phyloP scores from a whole-genome alignment of 2,113 vertebrate species.

The Procavia capensis region DNA sequence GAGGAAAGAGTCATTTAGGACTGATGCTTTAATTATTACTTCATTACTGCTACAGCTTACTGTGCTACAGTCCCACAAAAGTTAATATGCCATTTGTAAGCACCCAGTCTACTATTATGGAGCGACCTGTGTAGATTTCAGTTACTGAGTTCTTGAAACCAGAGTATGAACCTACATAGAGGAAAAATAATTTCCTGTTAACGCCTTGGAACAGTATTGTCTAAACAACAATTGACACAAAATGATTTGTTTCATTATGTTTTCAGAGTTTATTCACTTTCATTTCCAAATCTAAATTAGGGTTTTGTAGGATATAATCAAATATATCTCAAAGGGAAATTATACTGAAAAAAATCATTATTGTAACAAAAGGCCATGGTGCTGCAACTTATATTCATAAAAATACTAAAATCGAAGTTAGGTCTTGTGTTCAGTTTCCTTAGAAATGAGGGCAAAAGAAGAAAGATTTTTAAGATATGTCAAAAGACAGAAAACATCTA shows the following conservation, averaged over 20 bases:
- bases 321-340: conserved; percentile 70
- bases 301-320: conserved; percentile 69
- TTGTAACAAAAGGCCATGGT: conserved; percentile 52
- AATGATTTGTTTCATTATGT: conserved; percentile 71
- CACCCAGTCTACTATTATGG: conserved; percentile 40
- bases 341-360: conserved; percentile 53
- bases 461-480: conserved; percentile 33
- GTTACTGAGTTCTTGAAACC: conserved; percentile 78
- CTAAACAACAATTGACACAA: conserved; percentile 75
- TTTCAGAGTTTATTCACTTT: conserved; percentile 66
- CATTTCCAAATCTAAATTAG: conserved; percentile 64
- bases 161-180: conserved; percentile 86
- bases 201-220: conserved; percentile 66
- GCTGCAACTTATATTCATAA: conserved; percentile 56
- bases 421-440: neutral
- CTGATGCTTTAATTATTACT: conserved; percentile 8
- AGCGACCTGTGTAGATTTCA: conserved; percentile 18
- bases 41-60: conserved; percentile 1
- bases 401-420: conserved; percentile 55
- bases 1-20: conserved; percentile 1
- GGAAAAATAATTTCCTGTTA: conserved; percentile 87
- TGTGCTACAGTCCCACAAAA: neutral
- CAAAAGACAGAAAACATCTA: neutral
- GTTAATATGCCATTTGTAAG: conserved; percentile 37
- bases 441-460: neutral